Base-by-base conservation (phyloP, 92 coral and sea anemone genomes). In the Pocillopora grandis region DNA sequence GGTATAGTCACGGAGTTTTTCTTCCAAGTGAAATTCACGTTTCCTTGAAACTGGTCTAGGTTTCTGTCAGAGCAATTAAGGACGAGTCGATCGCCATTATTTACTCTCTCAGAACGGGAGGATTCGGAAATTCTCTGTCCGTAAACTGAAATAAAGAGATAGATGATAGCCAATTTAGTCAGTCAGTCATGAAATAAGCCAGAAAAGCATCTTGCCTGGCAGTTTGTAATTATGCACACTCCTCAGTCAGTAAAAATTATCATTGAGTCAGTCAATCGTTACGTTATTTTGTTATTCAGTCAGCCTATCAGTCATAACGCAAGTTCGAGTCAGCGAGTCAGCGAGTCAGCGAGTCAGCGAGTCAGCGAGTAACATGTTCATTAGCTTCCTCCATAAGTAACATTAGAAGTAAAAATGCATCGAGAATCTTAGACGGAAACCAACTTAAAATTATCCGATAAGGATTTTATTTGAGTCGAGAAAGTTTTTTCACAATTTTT, bases 41-140 rank as follows among this genome's bases (percentile, higher is more conserved):
- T 31, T 14, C 58, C 58, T 12, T 15, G 55, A 33, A 58, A 33
- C 76, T 48, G 5, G 17, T 49, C 62, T 36, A 80, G 5, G 9
- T 80, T 66, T 69, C 67, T 80, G 37, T 35, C 36, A 18, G 67
- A 58, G 35, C 85, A 80, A 66, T 63, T 12, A 16, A 80, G 72
- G 2, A 69, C 31, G 11, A 69, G 69, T 0, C 58, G 58, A 4
- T 58, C 85, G 35, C 85, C 85, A 68, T 80, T 80, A 19, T 58
- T 18, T 13, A 58, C 65, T 27, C 31, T 27, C 31, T 27, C 31
- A 27, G 31, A 27, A 27, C 31, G 31, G 31, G 31, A 27, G 31
- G 31, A 27, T 27, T 18, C 9, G 18, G 18, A 15, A 2, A 9
- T 72, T 31, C 35, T 7, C 16, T 1, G 15, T 59, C 77, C 77